A percentile compares a stretch with the other conserved stretches of the same genome.
phyloP scores from a whole-genome alignment of 2,113 vertebrate genomes.

The Toxostoma redivivum region DNA sequence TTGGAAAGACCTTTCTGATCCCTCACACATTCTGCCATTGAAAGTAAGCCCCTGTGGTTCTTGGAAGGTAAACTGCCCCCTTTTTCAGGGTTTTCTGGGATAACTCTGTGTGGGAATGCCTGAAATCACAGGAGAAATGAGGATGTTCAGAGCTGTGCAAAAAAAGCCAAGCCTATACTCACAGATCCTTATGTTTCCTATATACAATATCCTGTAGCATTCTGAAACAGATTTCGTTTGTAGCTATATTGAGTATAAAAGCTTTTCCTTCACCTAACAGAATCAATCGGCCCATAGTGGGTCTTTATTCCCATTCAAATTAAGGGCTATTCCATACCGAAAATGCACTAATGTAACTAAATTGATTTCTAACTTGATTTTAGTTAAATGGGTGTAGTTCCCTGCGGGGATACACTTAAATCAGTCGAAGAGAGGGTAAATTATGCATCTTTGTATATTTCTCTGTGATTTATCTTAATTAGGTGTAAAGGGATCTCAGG shows the following conservation, averaged over 20 bases:
- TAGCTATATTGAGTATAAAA: conserved; percentile 4
- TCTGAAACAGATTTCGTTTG: background rate
- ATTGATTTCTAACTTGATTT: conserved; percentile 65
- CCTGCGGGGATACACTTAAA: conserved; percentile 35
- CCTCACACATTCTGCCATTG: background rate
- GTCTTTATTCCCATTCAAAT: conserved; percentile 61
- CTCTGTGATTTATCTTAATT: conserved; percentile 31
- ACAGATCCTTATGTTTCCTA: background rate
- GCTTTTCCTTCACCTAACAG: conserved; percentile 22
- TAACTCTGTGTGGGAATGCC: background rate
- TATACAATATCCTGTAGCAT: background rate
- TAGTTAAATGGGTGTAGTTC: conserved; percentile 58
- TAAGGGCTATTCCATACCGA: conserved; percentile 40
- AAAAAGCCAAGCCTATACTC: background rate
- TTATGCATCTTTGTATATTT: conserved; percentile 53
- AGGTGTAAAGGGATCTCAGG: background rate
- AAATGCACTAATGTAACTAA: conserved; percentile 53
- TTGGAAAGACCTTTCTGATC: conserved; percentile 26
- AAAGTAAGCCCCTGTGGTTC: background rate
- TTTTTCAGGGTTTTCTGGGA: background rate
- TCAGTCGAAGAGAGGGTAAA: background rate
- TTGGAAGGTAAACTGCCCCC: background rate
- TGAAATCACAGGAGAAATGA: background rate
- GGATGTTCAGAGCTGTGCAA: background rate
- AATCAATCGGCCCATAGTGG: conserved; percentile 30